Evolutionary conservation across 2,888 invertebrate species (phyloP).

Genomic region (Pocota personata): DNA sequence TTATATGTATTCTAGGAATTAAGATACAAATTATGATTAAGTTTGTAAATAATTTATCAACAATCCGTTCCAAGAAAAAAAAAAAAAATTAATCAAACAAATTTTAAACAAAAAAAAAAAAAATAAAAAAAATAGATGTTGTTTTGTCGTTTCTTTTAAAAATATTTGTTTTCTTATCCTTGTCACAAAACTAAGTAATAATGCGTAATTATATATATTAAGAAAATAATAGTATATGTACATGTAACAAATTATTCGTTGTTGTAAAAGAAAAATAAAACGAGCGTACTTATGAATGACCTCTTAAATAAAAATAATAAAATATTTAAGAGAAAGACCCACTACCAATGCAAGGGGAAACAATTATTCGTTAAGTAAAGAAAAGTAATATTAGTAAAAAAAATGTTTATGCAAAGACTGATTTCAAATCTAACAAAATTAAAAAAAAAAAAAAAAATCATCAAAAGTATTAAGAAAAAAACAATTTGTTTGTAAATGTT

Average conservation of each 20-base stretch:
- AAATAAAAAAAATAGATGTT: conserved; percentile 40
- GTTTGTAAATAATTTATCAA: conserved; percentile 71
- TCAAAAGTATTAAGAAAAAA: conserved; percentile 34
- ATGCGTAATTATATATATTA: conserved; percentile 18
- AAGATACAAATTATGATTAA: conserved; percentile 59
- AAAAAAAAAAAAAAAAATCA: conserved; percentile 16
- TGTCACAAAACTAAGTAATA: conserved; percentile 50
- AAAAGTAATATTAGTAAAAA: conserved; percentile 17
- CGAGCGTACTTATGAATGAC: conserved; percentile 55
- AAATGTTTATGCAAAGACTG: conserved; percentile 59
- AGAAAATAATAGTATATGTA: conserved; percentile 5
- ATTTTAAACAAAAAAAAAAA: conserved; percentile 12
- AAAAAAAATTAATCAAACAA: conserved; percentile 23
- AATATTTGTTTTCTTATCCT: conserved; percentile 23
- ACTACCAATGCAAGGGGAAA: conserved; percentile 51
- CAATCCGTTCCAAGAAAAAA: conserved; percentile 67
- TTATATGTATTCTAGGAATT: conserved; percentile 51
- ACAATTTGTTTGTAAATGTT: neutral
- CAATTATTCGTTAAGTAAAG: conserved; percentile 50
- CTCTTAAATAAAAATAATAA: conserved; percentile 35
- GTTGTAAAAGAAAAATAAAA: conserved; percentile 30
- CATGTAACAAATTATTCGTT: conserved; percentile 51
- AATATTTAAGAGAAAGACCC: neutral
- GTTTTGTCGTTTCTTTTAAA: conserved; percentile 40
- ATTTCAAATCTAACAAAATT: conserved; percentile 51